Evolutionary conservation across 2,888 invertebrate species (phyloP).

Genomic region (Ligdia adustata): DNA sequence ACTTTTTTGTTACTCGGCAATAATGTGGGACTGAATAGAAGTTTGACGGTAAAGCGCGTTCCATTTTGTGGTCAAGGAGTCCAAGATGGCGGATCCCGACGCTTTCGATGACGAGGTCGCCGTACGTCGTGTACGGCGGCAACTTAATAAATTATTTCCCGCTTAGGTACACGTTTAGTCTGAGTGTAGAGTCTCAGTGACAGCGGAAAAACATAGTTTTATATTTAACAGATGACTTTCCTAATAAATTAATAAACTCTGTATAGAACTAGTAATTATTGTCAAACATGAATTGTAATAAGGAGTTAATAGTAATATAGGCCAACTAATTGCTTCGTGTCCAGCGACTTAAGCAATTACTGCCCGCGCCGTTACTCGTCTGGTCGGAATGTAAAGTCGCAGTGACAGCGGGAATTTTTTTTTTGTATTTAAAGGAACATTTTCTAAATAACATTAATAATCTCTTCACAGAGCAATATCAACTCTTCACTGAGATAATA

Average conservation of each 20-base stretch:
- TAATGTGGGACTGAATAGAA: slow-evolving; percentile 8
- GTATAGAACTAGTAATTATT: no score
- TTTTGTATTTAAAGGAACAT: no score
- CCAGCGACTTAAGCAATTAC: slow-evolving; percentile 43
- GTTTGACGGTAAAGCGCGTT: slow-evolving; percentile 36
- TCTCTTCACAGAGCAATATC: no score
- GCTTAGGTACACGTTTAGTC: no score
- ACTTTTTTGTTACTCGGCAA: no score
- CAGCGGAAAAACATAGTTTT: no score
- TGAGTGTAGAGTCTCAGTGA: no score
- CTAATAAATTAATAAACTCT: no score
- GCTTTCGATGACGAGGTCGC: slow-evolving; percentile 81
- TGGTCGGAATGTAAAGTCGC: slow-evolving; percentile 25
- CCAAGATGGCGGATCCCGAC: slow-evolving; percentile 75
- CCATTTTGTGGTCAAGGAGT: slow-evolving; percentile 34
- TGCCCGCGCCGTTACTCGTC: slow-evolving; percentile 22
- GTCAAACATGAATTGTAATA: no score
- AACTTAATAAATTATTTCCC: slow-evolving; percentile 46
- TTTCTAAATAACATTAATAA: no score
- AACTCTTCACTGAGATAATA: no score
- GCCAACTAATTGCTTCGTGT: slow-evolving; percentile 44
- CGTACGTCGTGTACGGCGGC: slow-evolving; percentile 42
- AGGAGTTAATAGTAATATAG: slow-evolving; percentile 76
- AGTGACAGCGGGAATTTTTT: slow-evolving; percentile 13
- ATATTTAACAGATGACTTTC: no score